Evolutionary conservation across 2,888 invertebrate genomes (phyloP), one percentile per base, ranked within the genome.

Genomic region (Xylocampa areola): DNA sequence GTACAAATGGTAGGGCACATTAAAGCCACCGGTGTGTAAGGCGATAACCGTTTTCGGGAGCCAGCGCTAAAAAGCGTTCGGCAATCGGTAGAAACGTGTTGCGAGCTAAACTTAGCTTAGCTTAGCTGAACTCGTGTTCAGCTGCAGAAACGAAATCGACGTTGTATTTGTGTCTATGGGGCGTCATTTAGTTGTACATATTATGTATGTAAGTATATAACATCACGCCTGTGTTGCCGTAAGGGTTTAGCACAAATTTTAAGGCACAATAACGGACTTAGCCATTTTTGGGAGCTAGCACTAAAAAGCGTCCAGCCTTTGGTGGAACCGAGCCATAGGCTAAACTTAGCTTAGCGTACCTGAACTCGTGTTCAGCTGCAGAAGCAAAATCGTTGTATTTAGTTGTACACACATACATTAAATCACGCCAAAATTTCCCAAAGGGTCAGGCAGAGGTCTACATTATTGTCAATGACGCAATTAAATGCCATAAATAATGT

Each of bases 11-110:
- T 81, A 74, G 61, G 51, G 67, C 39, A 21, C 55, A 60, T 68
- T 19, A 71, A 79, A 71, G 58, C 66, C 75, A 76, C 57, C 60
- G 62, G 73, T 69, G 76, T 82, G 78, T 77, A 64, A 77, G 66
- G 61, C 77, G 80, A 82, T 82, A 82, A 80, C 78, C 81, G 78
- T 79, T 81, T 80, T 75, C 48, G 65, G 59, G 43, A 71, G 68
- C 68, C 52, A 66, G 61, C 53, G 43, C 75, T 72, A 76, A 76
- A 76, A 77, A 71, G 62, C 72, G 67, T 67, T 77, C 62, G 65
- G 50, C 61, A 73, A 77, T 76, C 68, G 67, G 65, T 61, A 71
- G 71, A 63, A 73, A 73, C 66, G 51, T 71, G 63, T 68, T 73
- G 70, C 66, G 59, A 67, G 60, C 57, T 47, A 33, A 50, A 54